A percentile compares a stretch with the other conserved stretches of the same genome.
These are phyloP conservation scores for Monoplex corrugatus DNA, from an alignment of 2,888 invertebrate genomes.

Conservation along the genomic window DNA sequence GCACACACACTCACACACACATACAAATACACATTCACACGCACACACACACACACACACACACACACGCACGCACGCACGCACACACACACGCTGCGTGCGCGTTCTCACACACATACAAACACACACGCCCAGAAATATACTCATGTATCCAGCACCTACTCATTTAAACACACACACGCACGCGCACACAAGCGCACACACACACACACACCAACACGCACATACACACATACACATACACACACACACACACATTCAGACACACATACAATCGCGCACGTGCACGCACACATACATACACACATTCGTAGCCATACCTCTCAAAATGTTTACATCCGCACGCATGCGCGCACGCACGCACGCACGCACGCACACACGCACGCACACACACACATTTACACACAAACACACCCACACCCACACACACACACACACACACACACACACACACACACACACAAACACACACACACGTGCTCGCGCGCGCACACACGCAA, in stretches of 20 bases:
- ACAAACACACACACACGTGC: background rate
- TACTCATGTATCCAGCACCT: background rate
- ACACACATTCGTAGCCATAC: too few relatives aligned
- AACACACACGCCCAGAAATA: background rate
- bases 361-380: background rate
- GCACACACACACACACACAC: background rate
- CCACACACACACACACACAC: background rate
- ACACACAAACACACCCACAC: background rate
- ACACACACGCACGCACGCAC: background rate
- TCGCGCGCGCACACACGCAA: background rate
- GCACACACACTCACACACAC: slow-evolving; percentile 19
- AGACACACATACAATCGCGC: too few relatives aligned
- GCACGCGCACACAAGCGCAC: background rate
- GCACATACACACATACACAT: too few relatives aligned
- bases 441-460: background rate
- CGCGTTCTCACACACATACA: background rate
- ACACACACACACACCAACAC: too few relatives aligned
- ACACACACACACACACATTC: too few relatives aligned
- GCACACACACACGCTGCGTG: background rate
- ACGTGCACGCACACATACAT: too few relatives aligned
- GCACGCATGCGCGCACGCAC: background rate
- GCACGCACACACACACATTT: background rate
- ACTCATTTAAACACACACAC: background rate
- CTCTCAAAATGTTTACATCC: too few relatives aligned
- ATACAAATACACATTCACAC: background rate